Evolutionary conservation across 2,888 invertebrate species (phyloP).

Genomic region (Drosophila hamatofila): DNA sequence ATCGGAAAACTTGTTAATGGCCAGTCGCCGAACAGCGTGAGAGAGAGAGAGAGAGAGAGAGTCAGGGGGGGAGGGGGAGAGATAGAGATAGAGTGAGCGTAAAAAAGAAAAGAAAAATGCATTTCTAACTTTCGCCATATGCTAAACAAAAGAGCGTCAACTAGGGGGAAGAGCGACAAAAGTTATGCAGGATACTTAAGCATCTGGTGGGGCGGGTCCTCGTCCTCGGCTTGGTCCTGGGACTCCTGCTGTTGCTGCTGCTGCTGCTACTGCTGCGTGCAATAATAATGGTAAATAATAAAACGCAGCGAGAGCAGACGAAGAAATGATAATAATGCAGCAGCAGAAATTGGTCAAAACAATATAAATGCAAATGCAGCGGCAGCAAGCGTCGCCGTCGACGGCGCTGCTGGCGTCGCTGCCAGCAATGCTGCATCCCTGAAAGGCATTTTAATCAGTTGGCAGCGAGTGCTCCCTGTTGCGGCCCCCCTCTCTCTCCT

Average conservation of each 20-base stretch:
- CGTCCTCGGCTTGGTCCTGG: background rate
- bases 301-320: slow-evolving; percentile 45
- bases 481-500: background rate
- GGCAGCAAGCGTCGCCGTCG: slow-evolving; percentile 11
- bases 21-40: background rate
- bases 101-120: slow-evolving; percentile 30
- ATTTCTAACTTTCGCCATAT: slow-evolving; percentile 50
- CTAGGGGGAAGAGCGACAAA: slow-evolving; percentile 14
- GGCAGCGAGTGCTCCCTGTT: slow-evolving; percentile 23
- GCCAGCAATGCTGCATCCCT: slow-evolving; percentile 33
- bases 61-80: background rate
- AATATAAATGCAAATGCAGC: slow-evolving; percentile 77
- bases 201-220: background rate
- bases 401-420: slow-evolving; percentile 25
- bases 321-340: slow-evolving; percentile 74
- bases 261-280: slow-evolving; percentile 33
- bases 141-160: slow-evolving; percentile 34
- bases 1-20: slow-evolving; percentile 21
- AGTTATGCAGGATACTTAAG: slow-evolving; percentile 35
- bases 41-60: background rate
- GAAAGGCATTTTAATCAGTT: slow-evolving; percentile 78
- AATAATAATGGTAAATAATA: slow-evolving; percentile 65
- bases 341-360: slow-evolving; percentile 72
- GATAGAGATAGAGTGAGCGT: background rate
- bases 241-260: slow-evolving; percentile 25